These are phyloP conservation scores for Fissipunctia ypsillon DNA, from an alignment of 2,888 invertebrate genomes.

Conservation along the genomic window DNA sequence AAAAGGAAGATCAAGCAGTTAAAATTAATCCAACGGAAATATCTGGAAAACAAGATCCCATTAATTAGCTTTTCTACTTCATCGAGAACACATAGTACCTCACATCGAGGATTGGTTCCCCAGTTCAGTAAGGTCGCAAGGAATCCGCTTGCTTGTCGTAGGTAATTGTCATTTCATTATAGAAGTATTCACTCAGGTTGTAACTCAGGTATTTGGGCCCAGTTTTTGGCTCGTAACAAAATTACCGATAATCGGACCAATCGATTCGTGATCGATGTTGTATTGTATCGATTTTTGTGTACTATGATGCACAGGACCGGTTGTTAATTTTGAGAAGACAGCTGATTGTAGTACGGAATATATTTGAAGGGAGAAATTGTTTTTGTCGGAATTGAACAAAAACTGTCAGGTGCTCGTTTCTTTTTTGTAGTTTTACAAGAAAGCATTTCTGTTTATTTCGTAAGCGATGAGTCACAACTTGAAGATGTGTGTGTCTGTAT, in stretches of 20 bases:
- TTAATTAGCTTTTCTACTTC: neutral
- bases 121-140: constrained; percentile 70
- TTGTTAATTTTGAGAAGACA: constrained; percentile 55
- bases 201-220: constrained; percentile 76
- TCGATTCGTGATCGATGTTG: constrained; percentile 83
- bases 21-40: neutral
- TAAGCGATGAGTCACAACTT: constrained; percentile 36
- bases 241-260: constrained; percentile 87
- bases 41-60: neutral
- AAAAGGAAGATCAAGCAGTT: neutral
- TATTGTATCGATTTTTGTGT: constrained; percentile 70
- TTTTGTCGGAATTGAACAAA: constrained; percentile 35
- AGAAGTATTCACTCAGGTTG: constrained; percentile 83
- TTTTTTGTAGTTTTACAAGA: constrained; percentile 27
- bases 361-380: constrained; percentile 21
- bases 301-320: constrained; percentile 43
- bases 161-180: constrained; percentile 90
- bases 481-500: neutral
- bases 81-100: constrained; percentile 72
- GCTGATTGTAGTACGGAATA: constrained; percentile 54
- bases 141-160: constrained; percentile 79
- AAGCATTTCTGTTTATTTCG: constrained; percentile 4
- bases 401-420: constrained; percentile 40
- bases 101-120: constrained; percentile 11
- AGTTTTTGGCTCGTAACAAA: constrained; percentile 83